Base-by-base conservation (phyloP, 2,888 invertebrate genomes). In the Frankliniella fusca region DNA sequence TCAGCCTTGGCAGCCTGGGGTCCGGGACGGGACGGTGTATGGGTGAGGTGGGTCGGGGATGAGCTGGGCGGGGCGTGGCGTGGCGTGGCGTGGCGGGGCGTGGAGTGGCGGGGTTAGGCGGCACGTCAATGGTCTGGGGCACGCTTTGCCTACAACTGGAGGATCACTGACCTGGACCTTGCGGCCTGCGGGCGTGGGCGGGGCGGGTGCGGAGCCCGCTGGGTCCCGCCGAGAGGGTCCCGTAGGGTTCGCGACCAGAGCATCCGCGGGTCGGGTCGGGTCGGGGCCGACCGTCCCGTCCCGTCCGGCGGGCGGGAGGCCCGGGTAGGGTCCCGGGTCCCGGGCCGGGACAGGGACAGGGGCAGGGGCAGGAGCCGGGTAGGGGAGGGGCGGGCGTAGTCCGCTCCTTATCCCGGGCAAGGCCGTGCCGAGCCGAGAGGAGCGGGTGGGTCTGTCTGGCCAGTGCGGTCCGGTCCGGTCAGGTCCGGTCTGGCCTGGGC, bases 161-260 rank as follows among this genome's bases (percentile, higher is more conserved):
- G 38, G 70, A 23, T 38, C 70, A 76, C 70, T 76, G 70, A 76
- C 70, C 70, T 70, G 70, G n/a, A n/a, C 54, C 54, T 18, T 38
- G 38, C 38, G 38, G 38, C 38, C 38, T 38, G 38, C 54, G 54
- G 54, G 54, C 54, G 15, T 9, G 23, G 70, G 70, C 54, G 54
- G 15, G 54, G 54, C 54, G 20, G 54, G 54, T 20, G 54, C 54
- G 20, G 54, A 54, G 38, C 38, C 38, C 38, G 38, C 38, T 3
- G 38, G 38, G 38, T 38, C 38, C 38, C 38, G 38, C 38, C 38
- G 38, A 38, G 38, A 38, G 38, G 38, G 38, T 38, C 38, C 38
- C 38, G 38, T 2, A 38, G 38, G 38, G 38, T 38, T 38, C 38
- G 38, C 38, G 38, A 38, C 38, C 38, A 38, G 38, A n/a, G 3